A percentile compares a stretch with the other conserved stretches of the same genome.
Evolutionary conservation across 2,113 vertebrate genomes (phyloP).

Genomic region (Tenrec ecaudatus): DNA sequence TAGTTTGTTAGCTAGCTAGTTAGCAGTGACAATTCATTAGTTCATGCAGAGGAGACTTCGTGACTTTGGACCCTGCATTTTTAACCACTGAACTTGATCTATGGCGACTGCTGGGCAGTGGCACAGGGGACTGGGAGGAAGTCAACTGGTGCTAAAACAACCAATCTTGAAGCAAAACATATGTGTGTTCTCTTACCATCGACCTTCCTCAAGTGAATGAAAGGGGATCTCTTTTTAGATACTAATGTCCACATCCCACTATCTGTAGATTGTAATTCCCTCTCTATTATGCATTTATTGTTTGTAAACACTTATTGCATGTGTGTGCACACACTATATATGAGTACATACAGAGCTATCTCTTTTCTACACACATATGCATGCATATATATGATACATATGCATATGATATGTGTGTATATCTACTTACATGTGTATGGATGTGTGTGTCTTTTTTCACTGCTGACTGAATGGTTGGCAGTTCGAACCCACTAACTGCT

Average conservation of each 20-base stretch:
- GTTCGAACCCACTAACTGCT: no score
- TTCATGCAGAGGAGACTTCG: background rate
- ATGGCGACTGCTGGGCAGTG: background rate
- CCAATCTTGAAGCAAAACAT: slow-evolving; percentile 27
- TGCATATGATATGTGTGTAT: background rate
- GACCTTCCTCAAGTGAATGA: background rate
- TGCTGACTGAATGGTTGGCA: background rate
- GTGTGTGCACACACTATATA: background rate
- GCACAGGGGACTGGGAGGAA: background rate
- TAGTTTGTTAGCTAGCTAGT: no score
- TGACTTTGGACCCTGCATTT: background rate
- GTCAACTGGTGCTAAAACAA: slow-evolving; percentile 8
- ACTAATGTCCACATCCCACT: background rate
- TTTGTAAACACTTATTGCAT: no score
- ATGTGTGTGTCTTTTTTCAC: background rate
- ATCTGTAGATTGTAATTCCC: background rate
- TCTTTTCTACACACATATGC: no score
- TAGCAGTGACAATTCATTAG: no score
- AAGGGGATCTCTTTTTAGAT: background rate
- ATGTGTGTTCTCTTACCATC: background rate
- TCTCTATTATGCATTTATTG: background rate
- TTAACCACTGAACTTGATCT: slow-evolving; percentile 16
- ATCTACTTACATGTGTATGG: background rate
- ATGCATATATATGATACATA: background rate
- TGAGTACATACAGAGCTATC: no score